Base-by-base conservation (phyloP, 2,797 vertebrate species). In the Cyprinodon diabolis region DNA sequence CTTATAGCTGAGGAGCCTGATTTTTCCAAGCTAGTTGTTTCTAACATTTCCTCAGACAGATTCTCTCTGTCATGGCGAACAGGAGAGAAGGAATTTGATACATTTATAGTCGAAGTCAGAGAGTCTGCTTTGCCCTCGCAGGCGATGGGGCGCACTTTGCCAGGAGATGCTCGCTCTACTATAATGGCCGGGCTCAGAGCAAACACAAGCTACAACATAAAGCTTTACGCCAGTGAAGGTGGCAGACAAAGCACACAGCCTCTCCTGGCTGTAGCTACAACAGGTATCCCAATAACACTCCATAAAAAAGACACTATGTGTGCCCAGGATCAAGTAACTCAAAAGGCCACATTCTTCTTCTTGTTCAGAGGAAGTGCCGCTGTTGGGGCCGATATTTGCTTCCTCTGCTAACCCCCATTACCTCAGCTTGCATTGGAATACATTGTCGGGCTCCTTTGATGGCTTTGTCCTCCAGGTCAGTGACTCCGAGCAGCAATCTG, bases 61-160 rank as follows among this genome's bases (percentile, higher is more conserved):
- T 82, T 96, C 77, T 95, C 91, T 72, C 93, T 97, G 89, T 90
- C 91, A 0, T 97, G 96, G 96, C 93, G 92, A 92, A 94, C 92
- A 74, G 73, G 83, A 85, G 93, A 95, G 71, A 93, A 92, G 93
- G 86, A 86, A 60, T 96, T 97, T 95, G 95, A 96, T 92, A 93
- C 93, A 76, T 96, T 97, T 95, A 93, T 96, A 88, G 92, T 95
- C 91, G 96, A 97, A 92, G 92, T 97, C 93, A 96, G 95, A 92
- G 94, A 95, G 91, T 95, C 94, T 90, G 94, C 95, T 86, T 91
- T 90, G 88, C 94, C 93, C 90, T 93, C 93, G 91, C 95, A 95
- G 87, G 96, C 91, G 0, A 90, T 95, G 91, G 95, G 94, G 58
- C 92, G 87, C 76, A 89, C 93, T 35, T 86, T 96, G 86, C 84